phyloP scores from a whole-genome alignment of 1,140 invertebrate genomes.

The Hylyphantes graminicola region DNA sequence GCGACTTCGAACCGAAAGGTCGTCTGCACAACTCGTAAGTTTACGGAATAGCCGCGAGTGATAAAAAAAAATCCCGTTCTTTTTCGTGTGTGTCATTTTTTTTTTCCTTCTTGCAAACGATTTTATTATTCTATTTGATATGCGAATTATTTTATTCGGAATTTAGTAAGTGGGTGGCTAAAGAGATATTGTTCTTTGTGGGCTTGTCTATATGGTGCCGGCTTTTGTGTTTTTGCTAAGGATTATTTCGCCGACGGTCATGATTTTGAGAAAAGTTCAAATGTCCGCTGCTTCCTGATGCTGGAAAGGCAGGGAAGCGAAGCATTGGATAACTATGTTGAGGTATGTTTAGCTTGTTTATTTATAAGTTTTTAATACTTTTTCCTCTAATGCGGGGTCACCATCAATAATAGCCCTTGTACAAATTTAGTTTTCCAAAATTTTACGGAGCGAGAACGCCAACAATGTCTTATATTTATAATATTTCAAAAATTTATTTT shows the following conservation, averaged over 20 bases:
- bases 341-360: constrained; percentile 15
- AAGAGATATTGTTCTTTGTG: constrained; percentile 5
- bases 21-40: constrained; percentile 20
- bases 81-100: not conserved
- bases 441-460: too few species aligned
- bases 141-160: not conserved
- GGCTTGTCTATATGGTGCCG: not conserved
- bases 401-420: not conserved
- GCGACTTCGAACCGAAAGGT: constrained; percentile 34
- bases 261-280: not conserved
- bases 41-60: not conserved
- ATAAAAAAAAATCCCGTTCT: too few species aligned
- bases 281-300: constrained; percentile 9
- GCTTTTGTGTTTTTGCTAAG: not conserved
- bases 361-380: too few species aligned
- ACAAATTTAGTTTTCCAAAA: not conserved
- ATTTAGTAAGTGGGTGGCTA: not conserved
- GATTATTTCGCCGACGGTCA: constrained; percentile 13
- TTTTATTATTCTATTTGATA: constrained; percentile 1
- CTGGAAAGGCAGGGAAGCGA: not conserved
- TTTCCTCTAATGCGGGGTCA: not conserved
- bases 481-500: too few species aligned
- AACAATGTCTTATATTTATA: too few species aligned
- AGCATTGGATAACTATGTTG: constrained; percentile 25
- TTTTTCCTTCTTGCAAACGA: constrained; percentile 2